Evolutionary conservation across 2,888 invertebrate species (phyloP).

Genomic region (Agrochola macilenta): DNA sequence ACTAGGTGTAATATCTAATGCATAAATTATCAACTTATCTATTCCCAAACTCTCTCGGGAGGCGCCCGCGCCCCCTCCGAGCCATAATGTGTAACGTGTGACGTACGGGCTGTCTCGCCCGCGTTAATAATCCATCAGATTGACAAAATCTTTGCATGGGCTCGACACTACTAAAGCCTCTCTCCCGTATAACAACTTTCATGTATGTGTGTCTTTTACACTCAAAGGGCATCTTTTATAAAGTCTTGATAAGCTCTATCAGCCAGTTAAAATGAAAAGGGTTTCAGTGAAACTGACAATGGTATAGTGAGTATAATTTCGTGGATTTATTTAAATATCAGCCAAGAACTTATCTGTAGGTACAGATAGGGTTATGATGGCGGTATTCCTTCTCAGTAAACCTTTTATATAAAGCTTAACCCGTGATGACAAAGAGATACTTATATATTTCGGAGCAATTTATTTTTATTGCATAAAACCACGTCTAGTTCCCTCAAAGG

Average conservation of each 20-base stretch:
- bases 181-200: constrained; percentile 63
- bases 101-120: constrained; percentile 73
- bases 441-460: constrained; percentile 17
- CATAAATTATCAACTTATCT: constrained; percentile 84
- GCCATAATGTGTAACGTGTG: constrained; percentile 74
- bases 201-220: constrained; percentile 67
- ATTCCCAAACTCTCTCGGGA: constrained; percentile 72
- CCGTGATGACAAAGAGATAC: constrained; percentile 36
- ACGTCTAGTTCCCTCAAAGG: not conserved
- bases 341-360: constrained; percentile 35
- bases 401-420: constrained; percentile 23
- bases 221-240: constrained; percentile 73
- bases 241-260: constrained; percentile 75
- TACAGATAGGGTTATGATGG: constrained; percentile 47
- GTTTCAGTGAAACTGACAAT: constrained; percentile 70
- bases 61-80: constrained; percentile 69
- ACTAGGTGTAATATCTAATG: constrained; percentile 76
- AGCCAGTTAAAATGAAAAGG: constrained; percentile 73
- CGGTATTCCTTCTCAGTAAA: constrained; percentile 43
- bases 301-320: constrained; percentile 57
- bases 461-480: not conserved
- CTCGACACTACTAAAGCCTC: constrained; percentile 67
- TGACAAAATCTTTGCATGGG: constrained; percentile 81
- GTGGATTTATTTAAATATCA: constrained; percentile 70
- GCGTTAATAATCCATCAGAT: constrained; percentile 84